phyloP scores from a whole-genome alignment of 35 echinoderm and acorn worm genomes.

The Anneissia japonica region DNA sequence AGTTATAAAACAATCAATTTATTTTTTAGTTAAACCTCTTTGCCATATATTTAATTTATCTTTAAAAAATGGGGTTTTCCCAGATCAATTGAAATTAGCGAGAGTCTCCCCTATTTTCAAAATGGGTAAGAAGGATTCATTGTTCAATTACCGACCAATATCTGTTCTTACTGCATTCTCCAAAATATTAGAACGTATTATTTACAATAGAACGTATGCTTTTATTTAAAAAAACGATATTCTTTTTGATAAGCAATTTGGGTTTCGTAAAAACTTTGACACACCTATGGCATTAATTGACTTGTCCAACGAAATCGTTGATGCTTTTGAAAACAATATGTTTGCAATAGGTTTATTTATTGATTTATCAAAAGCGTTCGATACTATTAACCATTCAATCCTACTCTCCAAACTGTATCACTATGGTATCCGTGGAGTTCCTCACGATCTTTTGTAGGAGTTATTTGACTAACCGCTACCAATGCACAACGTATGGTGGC shows the following conservation, averaged over 20 bases:
- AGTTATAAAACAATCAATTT: constrained; percentile 30
- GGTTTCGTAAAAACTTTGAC: constrained; percentile 18
- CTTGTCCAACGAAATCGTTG: constrained; percentile 5
- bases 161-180: constrained; percentile 39
- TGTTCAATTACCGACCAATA: constrained; percentile 42
- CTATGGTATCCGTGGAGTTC: constrained; percentile 29
- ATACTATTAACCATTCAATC: constrained; percentile 45
- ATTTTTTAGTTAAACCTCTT: constrained; percentile 11
- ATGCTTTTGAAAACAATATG: constrained; percentile 22
- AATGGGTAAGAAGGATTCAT: neutral
- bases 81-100: constrained; percentile 41
- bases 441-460: constrained; percentile 19
- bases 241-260: constrained; percentile 28
- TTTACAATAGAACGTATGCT: constrained; percentile 1
- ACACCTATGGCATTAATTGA: constrained; percentile 29
- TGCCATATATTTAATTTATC: constrained; percentile 48
- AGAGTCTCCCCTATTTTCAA: constrained; percentile 44
- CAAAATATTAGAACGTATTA: constrained; percentile 44
- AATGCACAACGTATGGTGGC: constrained; percentile 23
- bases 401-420: constrained; percentile 16
- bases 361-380: constrained; percentile 57
- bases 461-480: constrained; percentile 34
- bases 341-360: constrained; percentile 33
- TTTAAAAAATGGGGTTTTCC: constrained; percentile 34
- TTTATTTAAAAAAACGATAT: constrained; percentile 33